Base-by-base conservation (phyloP, 2,797 vertebrate genomes). In the Pipistrellus pygmaeus region DNA sequence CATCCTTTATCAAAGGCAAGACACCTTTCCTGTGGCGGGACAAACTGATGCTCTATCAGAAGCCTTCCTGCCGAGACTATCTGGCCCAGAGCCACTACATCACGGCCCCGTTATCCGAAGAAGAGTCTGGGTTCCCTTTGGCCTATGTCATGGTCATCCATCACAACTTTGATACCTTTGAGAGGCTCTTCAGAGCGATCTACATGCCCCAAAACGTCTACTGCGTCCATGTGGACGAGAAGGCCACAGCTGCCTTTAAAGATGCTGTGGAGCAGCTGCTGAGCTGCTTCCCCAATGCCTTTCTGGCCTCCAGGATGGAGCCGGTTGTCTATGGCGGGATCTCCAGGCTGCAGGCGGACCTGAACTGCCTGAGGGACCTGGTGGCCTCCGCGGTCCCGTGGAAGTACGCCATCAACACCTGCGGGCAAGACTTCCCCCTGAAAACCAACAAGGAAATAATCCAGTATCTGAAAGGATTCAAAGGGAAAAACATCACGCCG, bases 351-450 rank as follows among this genome's bases (percentile, higher is more conserved):
- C 83, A 91, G 72, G 97, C 98, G 0, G 98, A 98, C 71, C 77
- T 98, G 44, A 95, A 97, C 93, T 98, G 98, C 96, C 57, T 97
- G 66, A 94, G 76, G 25, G 98, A 98, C 62, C 96, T 98, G 2
- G 90, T 94, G 57, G 66, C 78, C 85, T 97, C 96, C 0, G 0
- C 84, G 0, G 0, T 97, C 18, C 96, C 80, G 0, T 98, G 98
- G 98, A 93, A 80, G 13, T 98, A 97, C 0, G 41, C 97, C 7
- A 88, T 98, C 95, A 98, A 98, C 89, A 80, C 94, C 21, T 98
- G 98, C 0, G 97, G 97, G 25, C 98, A 98, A 85, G 97, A 98
- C 57, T 98, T 98, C 76, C 98, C 98, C 23, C 95, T 98, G 95
- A 98, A 98, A 77, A 98, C 97, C 75, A 98, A 97, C 94, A 95